Conservation (phyloP, 2,113 vertebrate species). For the Daboia siamensis region DNA sequence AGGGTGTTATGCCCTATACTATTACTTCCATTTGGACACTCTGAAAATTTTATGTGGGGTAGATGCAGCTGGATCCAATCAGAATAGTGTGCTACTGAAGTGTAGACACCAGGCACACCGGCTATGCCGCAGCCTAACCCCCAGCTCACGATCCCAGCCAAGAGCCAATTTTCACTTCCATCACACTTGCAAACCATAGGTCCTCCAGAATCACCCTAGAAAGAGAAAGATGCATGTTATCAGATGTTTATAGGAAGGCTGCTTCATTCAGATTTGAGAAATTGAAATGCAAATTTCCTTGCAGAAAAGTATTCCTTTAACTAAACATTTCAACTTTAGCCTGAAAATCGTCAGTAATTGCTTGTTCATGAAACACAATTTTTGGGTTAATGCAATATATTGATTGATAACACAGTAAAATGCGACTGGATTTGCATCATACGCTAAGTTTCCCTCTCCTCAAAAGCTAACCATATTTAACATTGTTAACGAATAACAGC, state of each 20-base stretch:
- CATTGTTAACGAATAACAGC: not conserved
- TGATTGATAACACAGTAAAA: not conserved
- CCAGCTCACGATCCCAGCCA: slow-evolving; percentile 56
- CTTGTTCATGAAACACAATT: not conserved
- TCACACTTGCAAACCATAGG: slow-evolving; percentile 44
- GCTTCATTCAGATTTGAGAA: not conserved
- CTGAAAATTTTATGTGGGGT: not conserved
- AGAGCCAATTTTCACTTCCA: slow-evolving; percentile 47
- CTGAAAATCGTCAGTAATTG: not conserved
- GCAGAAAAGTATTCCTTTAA: not conserved
- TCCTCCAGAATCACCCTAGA: slow-evolving; percentile 59
- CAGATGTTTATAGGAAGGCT: not conserved
- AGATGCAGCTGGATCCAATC: slow-evolving; percentile 15
- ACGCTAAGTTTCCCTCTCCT: not conserved
- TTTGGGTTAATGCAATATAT: not conserved
- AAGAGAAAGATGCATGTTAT: not conserved
- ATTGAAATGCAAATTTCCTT: not conserved
- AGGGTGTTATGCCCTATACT: not conserved
- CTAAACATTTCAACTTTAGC: not conserved
- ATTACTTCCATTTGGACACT: not conserved
- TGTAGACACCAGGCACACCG: slow-evolving; percentile 31
- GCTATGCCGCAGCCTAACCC: slow-evolving; percentile 17
- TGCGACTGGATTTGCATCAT: not conserved
- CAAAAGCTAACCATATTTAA: not conserved
- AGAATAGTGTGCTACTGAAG: slow-evolving; percentile 19